A percentile compares a stretch with the other conserved stretches of the same genome.
Conservation (phyloP, 1,140 invertebrate genomes). For the Atopsyche davidsoni region DNA sequence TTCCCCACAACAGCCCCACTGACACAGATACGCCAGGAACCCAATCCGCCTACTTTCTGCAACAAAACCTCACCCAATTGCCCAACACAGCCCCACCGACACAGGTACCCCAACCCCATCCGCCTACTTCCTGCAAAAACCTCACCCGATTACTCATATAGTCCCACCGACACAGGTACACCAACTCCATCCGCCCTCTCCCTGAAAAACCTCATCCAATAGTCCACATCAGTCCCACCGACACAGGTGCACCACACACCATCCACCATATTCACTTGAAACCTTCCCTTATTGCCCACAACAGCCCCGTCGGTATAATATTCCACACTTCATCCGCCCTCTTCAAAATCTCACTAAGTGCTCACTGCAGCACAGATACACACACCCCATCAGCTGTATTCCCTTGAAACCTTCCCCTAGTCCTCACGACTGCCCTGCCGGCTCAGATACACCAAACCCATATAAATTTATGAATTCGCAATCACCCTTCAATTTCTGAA, state of each 20-base stretch:
- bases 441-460: constrained; percentile 18
- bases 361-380: too few species aligned
- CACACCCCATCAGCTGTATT: constrained; percentile 31
- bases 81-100: constrained; percentile 42
- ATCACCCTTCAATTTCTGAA: too few species aligned
- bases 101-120: constrained; percentile 42
- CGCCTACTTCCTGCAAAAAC: too few species aligned
- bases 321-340: too few species aligned
- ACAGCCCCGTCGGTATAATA: too few species aligned
- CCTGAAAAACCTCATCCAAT: neutral
- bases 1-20: too few species aligned
- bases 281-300: neutral
- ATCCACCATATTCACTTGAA: neutral
- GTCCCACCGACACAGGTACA: too few species aligned
- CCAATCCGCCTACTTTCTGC: constrained; percentile 29
- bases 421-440: too few species aligned
- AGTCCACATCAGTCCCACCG: neutral
- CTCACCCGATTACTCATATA: constrained; percentile 6
- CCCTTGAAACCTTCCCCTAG: too few species aligned
- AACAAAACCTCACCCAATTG: constrained; percentile 32
- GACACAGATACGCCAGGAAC: constrained; percentile 14
- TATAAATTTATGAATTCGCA: too few species aligned
- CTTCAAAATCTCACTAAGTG: too few species aligned
- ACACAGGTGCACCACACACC: neutral
- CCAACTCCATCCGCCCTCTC: too few species aligned